phyloP scores from a whole-genome alignment of 2,797 vertebrate species.

The Hemibagrus guttatus region DNA sequence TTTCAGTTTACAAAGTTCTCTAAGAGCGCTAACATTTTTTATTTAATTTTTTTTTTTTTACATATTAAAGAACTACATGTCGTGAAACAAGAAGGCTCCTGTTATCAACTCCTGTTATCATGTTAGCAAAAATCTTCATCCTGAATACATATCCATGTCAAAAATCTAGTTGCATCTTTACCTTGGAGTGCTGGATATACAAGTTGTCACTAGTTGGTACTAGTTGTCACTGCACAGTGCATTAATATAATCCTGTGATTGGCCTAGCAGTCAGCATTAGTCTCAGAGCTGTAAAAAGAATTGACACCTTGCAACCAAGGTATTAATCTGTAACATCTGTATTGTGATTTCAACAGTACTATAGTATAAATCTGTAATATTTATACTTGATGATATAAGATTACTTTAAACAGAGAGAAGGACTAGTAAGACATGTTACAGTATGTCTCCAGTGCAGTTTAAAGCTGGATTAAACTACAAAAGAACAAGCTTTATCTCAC shows the following conservation, averaged over 20 bases:
- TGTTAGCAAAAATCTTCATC: neutral
- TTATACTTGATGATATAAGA: neutral
- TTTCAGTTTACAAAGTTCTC: neutral
- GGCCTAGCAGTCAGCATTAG: neutral
- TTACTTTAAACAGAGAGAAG: neutral
- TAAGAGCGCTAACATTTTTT: too few relatives aligned
- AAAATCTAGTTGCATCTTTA: neutral
- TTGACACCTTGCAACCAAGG: neutral
- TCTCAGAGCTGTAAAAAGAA: neutral
- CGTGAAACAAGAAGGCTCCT: neutral
- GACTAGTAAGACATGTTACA: neutral
- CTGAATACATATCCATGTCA: neutral
- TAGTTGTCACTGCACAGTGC: neutral
- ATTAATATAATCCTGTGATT: neutral
- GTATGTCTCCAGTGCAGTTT: neutral
- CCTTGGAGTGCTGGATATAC: neutral
- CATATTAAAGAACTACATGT: neutral
- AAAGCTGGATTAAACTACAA: neutral
- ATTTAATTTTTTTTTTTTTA: neutral
- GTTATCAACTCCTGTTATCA: neutral
- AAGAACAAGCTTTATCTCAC: neutral
- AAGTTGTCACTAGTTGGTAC: neutral
- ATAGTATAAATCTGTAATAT: neutral
- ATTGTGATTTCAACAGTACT: neutral
- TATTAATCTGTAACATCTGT: too few relatives aligned